A percentile compares a stretch with the other conserved stretches of the same genome.
Conservation (phyloP, 2,113 vertebrate species). For the Melospiza georgiana region DNA sequence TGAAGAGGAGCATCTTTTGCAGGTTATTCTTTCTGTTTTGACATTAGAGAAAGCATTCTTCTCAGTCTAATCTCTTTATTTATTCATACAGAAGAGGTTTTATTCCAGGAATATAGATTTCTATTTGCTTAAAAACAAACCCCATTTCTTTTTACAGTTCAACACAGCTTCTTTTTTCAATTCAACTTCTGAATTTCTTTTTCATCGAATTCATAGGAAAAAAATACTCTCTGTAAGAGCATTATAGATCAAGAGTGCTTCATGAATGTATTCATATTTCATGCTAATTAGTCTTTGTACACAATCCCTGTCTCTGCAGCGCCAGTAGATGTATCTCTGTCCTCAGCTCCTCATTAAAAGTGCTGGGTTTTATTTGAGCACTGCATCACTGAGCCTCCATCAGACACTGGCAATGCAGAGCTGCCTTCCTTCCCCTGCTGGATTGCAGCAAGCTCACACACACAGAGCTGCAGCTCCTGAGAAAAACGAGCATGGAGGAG, state of each 20-base stretch:
- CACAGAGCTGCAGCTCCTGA: not conserved
- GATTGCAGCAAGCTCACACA: not conserved
- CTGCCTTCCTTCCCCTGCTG: conserved; percentile 57
- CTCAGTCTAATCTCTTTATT: not conserved
- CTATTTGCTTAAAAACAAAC: not conserved
- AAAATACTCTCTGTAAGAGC: conserved; percentile 66
- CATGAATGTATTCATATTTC: conserved; percentile 78
- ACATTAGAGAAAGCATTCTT: not conserved
- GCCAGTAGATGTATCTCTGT: conserved; percentile 77
- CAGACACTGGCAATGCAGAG: conserved; percentile 61
- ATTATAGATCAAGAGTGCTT: conserved; percentile 76
- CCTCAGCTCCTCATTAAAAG: conserved; percentile 82
- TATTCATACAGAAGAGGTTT: not conserved
- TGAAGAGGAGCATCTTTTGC: not conserved
- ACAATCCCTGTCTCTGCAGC: conserved; percentile 67
- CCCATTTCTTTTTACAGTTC: conserved; percentile 5
- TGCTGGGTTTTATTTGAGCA: conserved; percentile 77
- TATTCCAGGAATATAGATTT: not conserved
- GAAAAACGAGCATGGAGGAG: conserved; percentile 13
- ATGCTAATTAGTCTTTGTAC: conserved; percentile 79
- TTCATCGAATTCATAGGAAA: conserved; percentile 61
- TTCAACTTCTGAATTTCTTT: conserved; percentile 61
- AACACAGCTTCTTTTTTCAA: conserved; percentile 37
- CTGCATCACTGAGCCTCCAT: conserved; percentile 48
- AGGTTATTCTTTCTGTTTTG: not conserved